Percentiles rank a stretch among this genome's conserved stretches.
Conservation (phyloP, 2,113 vertebrate species). For the Sturnus vulgaris region DNA sequence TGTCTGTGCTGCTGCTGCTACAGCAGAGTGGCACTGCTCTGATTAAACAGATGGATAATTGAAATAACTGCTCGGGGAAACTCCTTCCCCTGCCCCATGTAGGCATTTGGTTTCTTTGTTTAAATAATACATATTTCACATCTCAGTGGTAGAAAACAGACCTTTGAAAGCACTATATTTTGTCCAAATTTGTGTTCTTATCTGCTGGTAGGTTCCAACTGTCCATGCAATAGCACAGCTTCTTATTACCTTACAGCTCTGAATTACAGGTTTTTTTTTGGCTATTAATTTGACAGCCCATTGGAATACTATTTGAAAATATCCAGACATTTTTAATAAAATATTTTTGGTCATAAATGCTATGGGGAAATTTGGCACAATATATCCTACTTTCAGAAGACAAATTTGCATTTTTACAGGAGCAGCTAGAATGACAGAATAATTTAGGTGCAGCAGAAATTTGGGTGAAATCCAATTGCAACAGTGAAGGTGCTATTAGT, state of each 20-base stretch:
- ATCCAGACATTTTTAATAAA: conserved; percentile 28
- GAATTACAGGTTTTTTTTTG: not conserved
- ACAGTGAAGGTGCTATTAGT: not conserved
- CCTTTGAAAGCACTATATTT: not conserved
- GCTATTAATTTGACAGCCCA: not conserved
- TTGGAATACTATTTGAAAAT: conserved; percentile 42
- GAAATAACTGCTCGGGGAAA: not conserved
- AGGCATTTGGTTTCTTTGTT: not conserved
- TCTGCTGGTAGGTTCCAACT: not conserved
- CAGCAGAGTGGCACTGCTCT: not conserved
- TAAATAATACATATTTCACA: not conserved
- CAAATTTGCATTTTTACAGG: conserved; percentile 35
- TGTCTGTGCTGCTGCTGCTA: not conserved
- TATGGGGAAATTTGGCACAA: not conserved
- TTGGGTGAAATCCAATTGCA: conserved; percentile 40
- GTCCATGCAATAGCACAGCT: not conserved
- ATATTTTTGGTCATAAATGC: conserved; percentile 37
- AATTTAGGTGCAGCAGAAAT: conserved; percentile 41
- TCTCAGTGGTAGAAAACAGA: not conserved
- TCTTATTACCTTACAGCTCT: not conserved
- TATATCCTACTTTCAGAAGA: conserved; percentile 32
- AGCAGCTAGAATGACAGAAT: conserved; percentile 33
- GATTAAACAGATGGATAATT: not conserved
- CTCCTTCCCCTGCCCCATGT: not conserved
- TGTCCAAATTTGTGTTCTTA: not conserved